These are phyloP conservation scores for Oncorhynchus tshawytscha DNA, from an alignment of 2,113 vertebrate genomes.

Conservation along the genomic window DNA sequence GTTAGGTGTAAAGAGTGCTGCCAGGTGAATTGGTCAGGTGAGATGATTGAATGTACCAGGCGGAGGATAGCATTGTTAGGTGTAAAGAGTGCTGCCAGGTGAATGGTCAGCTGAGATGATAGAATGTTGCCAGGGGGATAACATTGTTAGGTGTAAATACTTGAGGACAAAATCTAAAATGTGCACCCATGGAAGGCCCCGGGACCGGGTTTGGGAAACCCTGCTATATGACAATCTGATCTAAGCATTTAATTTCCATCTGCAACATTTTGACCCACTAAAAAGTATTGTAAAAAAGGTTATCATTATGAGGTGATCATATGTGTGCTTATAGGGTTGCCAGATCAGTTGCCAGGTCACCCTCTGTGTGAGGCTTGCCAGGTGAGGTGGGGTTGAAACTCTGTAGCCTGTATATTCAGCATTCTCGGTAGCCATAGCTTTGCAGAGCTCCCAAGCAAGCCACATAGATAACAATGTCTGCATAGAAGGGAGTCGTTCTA, in stretches of 20 bases:
- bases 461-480: slow-evolving; percentile 8
- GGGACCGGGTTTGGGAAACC: too few species aligned
- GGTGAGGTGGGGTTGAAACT: not conserved
- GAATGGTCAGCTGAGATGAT: not conserved
- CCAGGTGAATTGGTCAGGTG: too few species aligned
- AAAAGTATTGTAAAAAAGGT: not conserved
- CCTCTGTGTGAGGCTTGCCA: slow-evolving; percentile 20
- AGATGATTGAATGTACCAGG: not conserved
- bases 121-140: too few species aligned
- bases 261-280: too few species aligned
- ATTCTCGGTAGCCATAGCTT: not conserved
- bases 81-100: too few species aligned
- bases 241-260: too few species aligned
- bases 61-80: not conserved
- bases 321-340: not conserved
- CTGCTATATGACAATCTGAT: too few species aligned
- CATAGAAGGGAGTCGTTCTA: not conserved
- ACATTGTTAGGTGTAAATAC: too few species aligned
- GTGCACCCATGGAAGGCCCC: too few species aligned
- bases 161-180: too few species aligned
- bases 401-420: not conserved
- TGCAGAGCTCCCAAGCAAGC: slow-evolving; percentile 32
- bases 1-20: too few species aligned
- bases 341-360: slow-evolving; percentile 6
- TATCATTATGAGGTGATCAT: too few species aligned